phyloP scores from a whole-genome alignment of 2,888 invertebrate genomes.

The Pharmacophagus antenor region DNA sequence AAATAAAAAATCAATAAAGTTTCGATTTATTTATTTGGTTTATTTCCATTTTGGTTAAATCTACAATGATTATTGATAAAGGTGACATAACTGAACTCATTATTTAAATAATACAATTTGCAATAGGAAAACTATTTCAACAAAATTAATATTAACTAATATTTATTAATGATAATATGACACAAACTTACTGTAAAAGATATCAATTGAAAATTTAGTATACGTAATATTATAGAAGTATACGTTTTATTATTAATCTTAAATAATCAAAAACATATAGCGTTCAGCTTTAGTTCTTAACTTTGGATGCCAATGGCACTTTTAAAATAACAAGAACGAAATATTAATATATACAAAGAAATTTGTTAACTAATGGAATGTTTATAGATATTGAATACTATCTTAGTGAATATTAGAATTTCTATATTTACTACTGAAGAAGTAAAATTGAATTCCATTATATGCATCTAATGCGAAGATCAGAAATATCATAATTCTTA shows the following conservation, averaged over 20 bases:
- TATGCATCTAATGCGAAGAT: slow-evolving; percentile 33
- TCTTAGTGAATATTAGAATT: slow-evolving; percentile 9
- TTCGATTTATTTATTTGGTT: slow-evolving; percentile 51
- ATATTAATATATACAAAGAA: slow-evolving; percentile 24
- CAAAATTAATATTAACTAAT: slow-evolving; percentile 12
- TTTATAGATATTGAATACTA: slow-evolving; percentile 13
- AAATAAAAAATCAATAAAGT: slow-evolving; percentile 36
- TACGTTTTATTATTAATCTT: background rate
- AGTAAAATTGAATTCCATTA: slow-evolving; percentile 15
- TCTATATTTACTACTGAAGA: slow-evolving; percentile 23
- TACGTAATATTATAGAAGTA: background rate
- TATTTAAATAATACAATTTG: slow-evolving; percentile 1
- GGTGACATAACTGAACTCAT: slow-evolving; percentile 1
- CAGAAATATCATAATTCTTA: slow-evolving; percentile 19
- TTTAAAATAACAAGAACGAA: slow-evolving; percentile 18
- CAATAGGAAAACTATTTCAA: slow-evolving; percentile 3
- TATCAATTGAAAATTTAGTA: background rate
- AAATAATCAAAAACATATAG: slow-evolving; percentile 18
- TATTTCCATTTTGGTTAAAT: slow-evolving; percentile 53
- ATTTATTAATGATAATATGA: slow-evolving; percentile 26
- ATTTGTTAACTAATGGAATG: slow-evolving; percentile 29
- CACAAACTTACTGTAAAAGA: slow-evolving; percentile 23
- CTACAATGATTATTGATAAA: slow-evolving; percentile 19
- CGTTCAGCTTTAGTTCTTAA: slow-evolving; percentile 14
- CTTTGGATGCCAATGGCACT: slow-evolving; percentile 22